Conservation (phyloP, 2,797 vertebrate genomes). For the Tauraco hartlaubi region DNA sequence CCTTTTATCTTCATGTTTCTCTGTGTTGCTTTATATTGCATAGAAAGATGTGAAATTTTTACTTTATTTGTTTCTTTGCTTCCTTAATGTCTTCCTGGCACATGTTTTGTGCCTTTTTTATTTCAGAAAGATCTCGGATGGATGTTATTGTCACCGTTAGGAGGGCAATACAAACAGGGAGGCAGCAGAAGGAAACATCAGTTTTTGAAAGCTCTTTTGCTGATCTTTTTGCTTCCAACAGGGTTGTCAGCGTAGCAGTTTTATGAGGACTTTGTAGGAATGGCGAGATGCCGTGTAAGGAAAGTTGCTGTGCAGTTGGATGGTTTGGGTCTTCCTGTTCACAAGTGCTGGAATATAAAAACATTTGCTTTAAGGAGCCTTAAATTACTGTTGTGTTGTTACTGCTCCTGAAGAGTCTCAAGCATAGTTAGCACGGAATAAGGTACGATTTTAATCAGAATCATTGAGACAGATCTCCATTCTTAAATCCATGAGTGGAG, state of each 20-base stretch:
- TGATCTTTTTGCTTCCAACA: background rate
- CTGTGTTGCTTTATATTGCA: background rate
- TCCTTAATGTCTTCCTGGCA: background rate
- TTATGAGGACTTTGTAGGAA: background rate
- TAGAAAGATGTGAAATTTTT: background rate
- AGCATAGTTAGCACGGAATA: background rate
- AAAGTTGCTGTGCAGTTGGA: background rate
- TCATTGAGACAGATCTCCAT: background rate
- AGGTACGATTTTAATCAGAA: background rate
- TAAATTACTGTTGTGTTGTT: background rate
- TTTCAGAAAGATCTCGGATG: background rate
- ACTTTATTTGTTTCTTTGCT: background rate
- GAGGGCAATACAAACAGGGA: background rate
- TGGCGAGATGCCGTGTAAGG: background rate
- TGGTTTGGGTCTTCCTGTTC: background rate
- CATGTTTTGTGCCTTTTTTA: rapidly evolving
- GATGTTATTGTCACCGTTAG: background rate
- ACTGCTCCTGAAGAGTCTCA: background rate
- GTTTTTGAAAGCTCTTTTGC: background rate
- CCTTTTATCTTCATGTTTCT: background rate
- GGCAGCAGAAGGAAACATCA: background rate
- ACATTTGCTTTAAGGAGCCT: background rate
- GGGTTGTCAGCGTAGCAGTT: background rate
- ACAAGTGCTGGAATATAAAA: background rate
- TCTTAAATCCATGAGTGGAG: background rate